Conservation (phyloP, 2,888 invertebrate species). For the Diarsia brunnea region DNA sequence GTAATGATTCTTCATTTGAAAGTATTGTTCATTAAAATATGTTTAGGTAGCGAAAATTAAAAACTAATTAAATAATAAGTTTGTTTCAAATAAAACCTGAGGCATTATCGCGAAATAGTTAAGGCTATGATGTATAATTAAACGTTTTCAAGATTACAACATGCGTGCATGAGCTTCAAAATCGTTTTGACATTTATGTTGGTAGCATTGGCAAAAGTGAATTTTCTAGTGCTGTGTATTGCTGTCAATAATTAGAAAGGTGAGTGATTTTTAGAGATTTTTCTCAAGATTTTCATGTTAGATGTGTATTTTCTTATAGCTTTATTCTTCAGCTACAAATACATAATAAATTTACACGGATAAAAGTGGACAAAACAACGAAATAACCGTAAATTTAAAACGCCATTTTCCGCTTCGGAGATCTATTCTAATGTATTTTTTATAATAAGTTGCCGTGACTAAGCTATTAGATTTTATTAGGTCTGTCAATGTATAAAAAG, state of each 20-base stretch:
- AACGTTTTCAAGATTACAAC: slow-evolving; percentile 60
- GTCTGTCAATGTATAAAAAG: slow-evolving; percentile 40
- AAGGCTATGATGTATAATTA: slow-evolving; percentile 13
- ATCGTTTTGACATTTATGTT: slow-evolving; percentile 56
- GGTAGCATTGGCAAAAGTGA: slow-evolving; percentile 76
- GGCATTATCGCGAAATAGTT: no score
- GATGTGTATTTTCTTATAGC: slow-evolving; percentile 37
- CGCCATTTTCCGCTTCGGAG: slow-evolving; percentile 88
- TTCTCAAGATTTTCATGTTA: slow-evolving; percentile 47
- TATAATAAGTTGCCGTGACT: slow-evolving; percentile 69
- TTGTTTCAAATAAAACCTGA: neutral
- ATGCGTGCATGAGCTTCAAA: slow-evolving; percentile 46
- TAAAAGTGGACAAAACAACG: slow-evolving; percentile 51
- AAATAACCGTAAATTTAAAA: slow-evolving; percentile 80
- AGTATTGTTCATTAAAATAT: neutral
- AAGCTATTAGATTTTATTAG: slow-evolving; percentile 56
- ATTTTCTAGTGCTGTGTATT: slow-evolving; percentile 86
- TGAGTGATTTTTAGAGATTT: slow-evolving; percentile 80
- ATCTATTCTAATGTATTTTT: slow-evolving; percentile 82
- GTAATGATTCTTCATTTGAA: neutral
- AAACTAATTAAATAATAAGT: rapidly evolving
- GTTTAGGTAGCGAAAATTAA: rapidly evolving
- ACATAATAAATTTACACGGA: slow-evolving; percentile 9
- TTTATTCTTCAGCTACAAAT: slow-evolving; percentile 5
- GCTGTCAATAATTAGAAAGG: slow-evolving; percentile 88